A percentile compares a stretch with the other conserved stretches of the same genome.
Evolutionary conservation across 2,797 vertebrate species (phyloP).

Genomic region (Peromyscus eremicus): DNA sequence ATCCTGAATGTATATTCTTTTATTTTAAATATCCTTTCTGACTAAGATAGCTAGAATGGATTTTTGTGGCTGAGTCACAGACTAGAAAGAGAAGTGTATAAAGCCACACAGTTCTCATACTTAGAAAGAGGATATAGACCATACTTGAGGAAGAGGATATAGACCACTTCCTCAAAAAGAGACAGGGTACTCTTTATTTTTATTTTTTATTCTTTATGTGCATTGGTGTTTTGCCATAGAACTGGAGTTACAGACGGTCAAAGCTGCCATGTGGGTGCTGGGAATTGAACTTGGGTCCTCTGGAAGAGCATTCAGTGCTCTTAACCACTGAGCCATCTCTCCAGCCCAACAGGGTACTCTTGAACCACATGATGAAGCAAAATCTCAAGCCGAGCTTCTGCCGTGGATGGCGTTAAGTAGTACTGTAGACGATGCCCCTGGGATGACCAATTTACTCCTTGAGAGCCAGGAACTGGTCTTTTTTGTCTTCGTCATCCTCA

Average conservation of each 20-base stretch:
- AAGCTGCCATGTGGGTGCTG: no score
- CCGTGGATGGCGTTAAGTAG: neutral
- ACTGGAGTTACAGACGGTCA: no score
- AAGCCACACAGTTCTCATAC: conserved; percentile 45
- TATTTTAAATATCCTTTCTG: conserved; percentile 49
- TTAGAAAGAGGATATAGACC: conserved; percentile 26
- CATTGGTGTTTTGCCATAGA: no score
- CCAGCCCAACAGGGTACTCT: neutral
- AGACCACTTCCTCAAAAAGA: conserved; percentile 37
- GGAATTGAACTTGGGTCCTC: no score
- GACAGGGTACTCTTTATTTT: neutral
- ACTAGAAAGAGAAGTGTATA: conserved; percentile 45
- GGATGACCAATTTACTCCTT: neutral
- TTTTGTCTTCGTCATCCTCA: neutral
- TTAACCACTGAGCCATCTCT: no score
- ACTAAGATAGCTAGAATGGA: neutral
- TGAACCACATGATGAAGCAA: neutral
- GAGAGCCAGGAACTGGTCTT: neutral
- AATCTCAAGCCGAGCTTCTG: neutral
- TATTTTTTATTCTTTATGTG: no score
- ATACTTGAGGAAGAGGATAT: conserved; percentile 31
- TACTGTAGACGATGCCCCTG: neutral
- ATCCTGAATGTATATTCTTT: neutral
- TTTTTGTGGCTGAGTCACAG: conserved; percentile 31
- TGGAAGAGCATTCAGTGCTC: no score